Evolutionary conservation across 37 sponge, comb jelly and placozoan genomes (phyloP).

Genomic region (Ianthella basta): DNA sequence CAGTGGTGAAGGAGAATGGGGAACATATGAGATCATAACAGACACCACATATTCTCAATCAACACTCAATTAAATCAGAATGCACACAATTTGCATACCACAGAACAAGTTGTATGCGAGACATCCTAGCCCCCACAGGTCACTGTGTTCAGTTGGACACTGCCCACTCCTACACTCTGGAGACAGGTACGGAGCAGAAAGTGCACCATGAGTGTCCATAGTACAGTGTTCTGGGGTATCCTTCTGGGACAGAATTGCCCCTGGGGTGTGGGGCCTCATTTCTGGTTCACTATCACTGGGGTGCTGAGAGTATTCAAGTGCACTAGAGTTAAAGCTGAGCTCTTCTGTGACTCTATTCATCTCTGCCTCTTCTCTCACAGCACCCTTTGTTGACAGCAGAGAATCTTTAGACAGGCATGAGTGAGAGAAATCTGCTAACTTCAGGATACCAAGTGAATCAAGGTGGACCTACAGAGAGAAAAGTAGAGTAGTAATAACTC

Average conservation of each 20-base stretch:
- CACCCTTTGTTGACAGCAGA: neutral
- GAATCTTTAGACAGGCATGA: neutral
- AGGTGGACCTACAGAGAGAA: neutral
- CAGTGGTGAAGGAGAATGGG: too few relatives aligned
- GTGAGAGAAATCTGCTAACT: conserved; percentile 1
- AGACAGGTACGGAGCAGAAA: neutral
- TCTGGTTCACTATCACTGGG: conserved; percentile 5
- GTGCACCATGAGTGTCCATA: neutral
- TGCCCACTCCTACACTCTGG: neutral
- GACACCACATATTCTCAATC: too few relatives aligned
- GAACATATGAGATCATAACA: too few relatives aligned
- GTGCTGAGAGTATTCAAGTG: neutral
- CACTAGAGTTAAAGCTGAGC: too few relatives aligned
- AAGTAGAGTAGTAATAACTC: too few relatives aligned
- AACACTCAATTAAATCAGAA: too few relatives aligned
- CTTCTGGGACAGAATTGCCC: neutral
- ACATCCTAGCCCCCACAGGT: conserved; percentile 10
- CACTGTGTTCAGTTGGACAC: neutral
- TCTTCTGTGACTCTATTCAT: too few relatives aligned
- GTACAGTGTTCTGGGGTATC: neutral
- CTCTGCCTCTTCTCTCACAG: neutral
- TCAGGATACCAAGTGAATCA: neutral
- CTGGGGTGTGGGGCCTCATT: conserved; percentile 14
- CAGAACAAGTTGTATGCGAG: neutral
- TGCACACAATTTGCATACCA: too few relatives aligned